These are phyloP conservation scores for Onychostruthus taczanowskii DNA, from an alignment of 2,113 vertebrate species.

Conservation along the genomic window DNA sequence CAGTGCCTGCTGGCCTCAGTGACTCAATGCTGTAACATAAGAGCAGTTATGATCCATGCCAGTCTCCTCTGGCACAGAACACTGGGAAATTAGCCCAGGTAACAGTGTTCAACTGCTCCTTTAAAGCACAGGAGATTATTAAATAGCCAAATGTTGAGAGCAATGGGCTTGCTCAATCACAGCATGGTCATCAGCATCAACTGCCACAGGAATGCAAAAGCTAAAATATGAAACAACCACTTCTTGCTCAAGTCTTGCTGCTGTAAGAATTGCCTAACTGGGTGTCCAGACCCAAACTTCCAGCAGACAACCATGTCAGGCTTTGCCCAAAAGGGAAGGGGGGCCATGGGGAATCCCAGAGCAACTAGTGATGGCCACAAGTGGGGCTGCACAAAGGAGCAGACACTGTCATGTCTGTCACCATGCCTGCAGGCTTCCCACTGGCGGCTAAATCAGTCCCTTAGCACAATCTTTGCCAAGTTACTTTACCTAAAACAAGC, in stretches of 20 bases:
- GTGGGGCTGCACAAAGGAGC: background rate
- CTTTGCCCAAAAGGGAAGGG: background rate
- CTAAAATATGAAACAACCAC: background rate
- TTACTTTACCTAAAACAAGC: background rate
- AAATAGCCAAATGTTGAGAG: background rate
- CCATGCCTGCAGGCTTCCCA: background rate
- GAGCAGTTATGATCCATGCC: background rate
- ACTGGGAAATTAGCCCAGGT: background rate
- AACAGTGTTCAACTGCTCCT: background rate
- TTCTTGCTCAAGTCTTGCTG: background rate
- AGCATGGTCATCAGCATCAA: background rate
- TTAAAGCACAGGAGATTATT: background rate
- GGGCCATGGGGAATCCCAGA: background rate
- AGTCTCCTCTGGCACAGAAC: background rate
- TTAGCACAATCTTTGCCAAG: background rate
- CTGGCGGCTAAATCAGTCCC: background rate
- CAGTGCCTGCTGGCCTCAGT: background rate
- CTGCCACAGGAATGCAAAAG: background rate
- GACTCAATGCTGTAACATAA: background rate
- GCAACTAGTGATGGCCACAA: background rate
- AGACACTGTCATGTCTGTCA: background rate
- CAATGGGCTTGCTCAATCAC: background rate
- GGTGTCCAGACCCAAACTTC: background rate
- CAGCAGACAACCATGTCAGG: accelerated
- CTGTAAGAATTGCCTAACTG: background rate